These are phyloP conservation scores for Sturnus vulgaris DNA, from an alignment of 2,113 vertebrate genomes.

Conservation along the genomic window DNA sequence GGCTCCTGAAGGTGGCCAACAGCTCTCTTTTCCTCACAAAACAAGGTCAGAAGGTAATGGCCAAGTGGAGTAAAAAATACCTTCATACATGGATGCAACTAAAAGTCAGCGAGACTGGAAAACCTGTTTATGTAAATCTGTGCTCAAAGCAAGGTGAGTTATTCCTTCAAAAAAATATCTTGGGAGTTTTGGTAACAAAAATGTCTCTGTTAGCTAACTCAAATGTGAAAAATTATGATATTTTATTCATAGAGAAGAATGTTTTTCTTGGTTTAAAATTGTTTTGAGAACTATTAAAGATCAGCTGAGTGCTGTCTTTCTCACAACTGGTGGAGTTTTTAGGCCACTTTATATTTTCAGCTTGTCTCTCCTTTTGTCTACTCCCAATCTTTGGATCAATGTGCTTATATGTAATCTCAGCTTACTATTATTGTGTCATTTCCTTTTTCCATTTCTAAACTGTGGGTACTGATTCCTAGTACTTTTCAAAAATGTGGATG, in stretches of 20 bases:
- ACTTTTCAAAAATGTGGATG: background rate
- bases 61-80: slow-evolving; percentile 71
- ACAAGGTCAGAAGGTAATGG: slow-evolving; percentile 73
- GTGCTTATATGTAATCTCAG: background rate
- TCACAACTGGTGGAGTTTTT: background rate
- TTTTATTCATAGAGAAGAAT: background rate
- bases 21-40: slow-evolving; percentile 80
- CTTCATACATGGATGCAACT: slow-evolving; percentile 83
- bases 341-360: background rate
- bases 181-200: background rate
- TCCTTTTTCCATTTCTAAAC: background rate
- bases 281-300: background rate
- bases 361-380: background rate
- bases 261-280: background rate
- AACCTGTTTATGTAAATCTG: slow-evolving; percentile 62
- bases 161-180: background rate
- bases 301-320: background rate
- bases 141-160: slow-evolving; percentile 81
- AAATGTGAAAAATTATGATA: background rate
- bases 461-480: background rate
- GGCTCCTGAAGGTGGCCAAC: slow-evolving; percentile 77
- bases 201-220: background rate
- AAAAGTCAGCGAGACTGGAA: slow-evolving; percentile 65
- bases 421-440: background rate
- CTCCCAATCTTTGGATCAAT: background rate